Base-by-base conservation (phyloP, 2,888 invertebrate genomes). In the Rambutsinella grinnellia region DNA sequence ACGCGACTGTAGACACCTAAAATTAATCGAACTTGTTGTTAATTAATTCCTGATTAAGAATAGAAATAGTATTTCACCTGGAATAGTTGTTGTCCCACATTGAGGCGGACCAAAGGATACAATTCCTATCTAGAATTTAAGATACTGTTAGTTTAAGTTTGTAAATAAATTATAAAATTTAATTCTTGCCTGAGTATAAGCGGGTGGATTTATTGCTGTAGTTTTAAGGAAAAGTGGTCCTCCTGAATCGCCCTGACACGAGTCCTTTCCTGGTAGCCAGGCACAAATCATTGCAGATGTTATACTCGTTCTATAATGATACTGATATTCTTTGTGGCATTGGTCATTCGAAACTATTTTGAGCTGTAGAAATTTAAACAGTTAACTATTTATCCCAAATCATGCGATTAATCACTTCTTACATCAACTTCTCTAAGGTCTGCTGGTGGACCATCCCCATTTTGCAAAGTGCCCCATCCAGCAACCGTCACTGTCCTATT, bases 1-100 rank as follows among this genome's bases (percentile, higher is more conserved):
- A 81, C 74, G 23, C 80, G 58, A 8, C 74, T 75, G 46, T 81
- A 81, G 8, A 81, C 81, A 21, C 81, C 81, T 71, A 57, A 57
- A 57, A 26, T n/a, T 21, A 28, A 13, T 23, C 3, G 24, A 57
- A 2, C 8, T 24, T 58, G 17, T 3, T 26, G 8, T 17, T 19
- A 58, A 10, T 24, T 21, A 21, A 10, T 8, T 6, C 26, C 21
- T 58, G 51, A 54, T 23, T 19, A 6, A 10, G 54, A 6, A 23
- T 19, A 6, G 19, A 8, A 21, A 24, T 23, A 24, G 13, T 54
- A 54, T 54, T 27, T 36, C 27, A 66, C 66, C 66, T 46, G 76
- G 76, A 24, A 76, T 66, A 13, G 60, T 65, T 1, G 70, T 70
- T n/a, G 53, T 46, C n/a, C 79, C 79, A 53, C 79, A 79, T 8